These are phyloP conservation scores for Sphaerophoria rueppellii DNA, from an alignment of 2,888 invertebrate genomes.

Conservation along the genomic window DNA sequence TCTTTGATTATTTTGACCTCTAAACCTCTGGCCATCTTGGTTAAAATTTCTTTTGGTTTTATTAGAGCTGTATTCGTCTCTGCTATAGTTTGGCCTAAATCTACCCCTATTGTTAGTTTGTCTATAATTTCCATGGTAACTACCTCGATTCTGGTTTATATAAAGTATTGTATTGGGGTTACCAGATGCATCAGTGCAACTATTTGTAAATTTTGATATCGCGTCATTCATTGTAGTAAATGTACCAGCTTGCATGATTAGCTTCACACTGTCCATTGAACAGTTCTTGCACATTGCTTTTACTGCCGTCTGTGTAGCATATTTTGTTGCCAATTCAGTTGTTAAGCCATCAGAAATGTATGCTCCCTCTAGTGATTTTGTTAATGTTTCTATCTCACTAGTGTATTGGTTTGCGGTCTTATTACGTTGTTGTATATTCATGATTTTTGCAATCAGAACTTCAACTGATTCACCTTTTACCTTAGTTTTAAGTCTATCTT, in stretches of 20 bases:
- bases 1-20: neutral
- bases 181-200: conserved; percentile 7
- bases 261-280: neutral
- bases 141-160: conserved; percentile 2
- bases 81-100: too few relatives aligned
- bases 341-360: conserved; percentile 2
- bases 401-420: conserved; percentile 21
- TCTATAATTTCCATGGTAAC: conserved; percentile 3
- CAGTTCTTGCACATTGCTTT: neutral
- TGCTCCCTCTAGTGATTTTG: neutral
- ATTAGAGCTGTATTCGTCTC: too few relatives aligned
- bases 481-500: conserved; percentile 10
- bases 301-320: neutral
- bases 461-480: conserved; percentile 15
- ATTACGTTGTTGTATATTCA: conserved; percentile 10
- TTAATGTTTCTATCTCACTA: neutral
- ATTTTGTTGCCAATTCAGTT: neutral
- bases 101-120: neutral
- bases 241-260: neutral
- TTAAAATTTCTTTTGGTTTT: too few relatives aligned
- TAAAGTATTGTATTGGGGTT: conserved; percentile 1
- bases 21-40: too few relatives aligned
- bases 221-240: too few relatives aligned
- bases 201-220: neutral
- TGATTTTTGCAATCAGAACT: conserved; percentile 2